These are phyloP conservation scores for Heliconius erato DNA, from an alignment of 2,888 invertebrate genomes.

Conservation along the genomic window DNA sequence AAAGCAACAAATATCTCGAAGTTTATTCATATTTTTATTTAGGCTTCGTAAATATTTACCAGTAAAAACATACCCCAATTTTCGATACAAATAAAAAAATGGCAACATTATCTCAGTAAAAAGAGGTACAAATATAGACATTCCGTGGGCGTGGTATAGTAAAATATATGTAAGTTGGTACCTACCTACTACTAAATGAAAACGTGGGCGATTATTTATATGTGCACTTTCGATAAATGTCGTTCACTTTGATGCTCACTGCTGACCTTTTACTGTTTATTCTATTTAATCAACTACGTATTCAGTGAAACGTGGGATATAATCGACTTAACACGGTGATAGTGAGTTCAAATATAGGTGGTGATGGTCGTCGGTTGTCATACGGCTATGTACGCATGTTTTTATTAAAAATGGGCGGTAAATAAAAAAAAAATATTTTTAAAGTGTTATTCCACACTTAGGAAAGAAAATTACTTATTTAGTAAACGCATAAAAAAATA, in stretches of 20 bases:
- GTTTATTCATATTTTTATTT: background rate
- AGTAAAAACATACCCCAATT: background rate
- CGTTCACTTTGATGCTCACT: background rate
- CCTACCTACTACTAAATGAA: background rate
- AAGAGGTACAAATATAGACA: background rate
- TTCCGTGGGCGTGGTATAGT: background rate
- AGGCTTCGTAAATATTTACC: background rate
- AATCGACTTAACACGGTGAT: too few relatives aligned
- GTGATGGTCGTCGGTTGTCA: too few relatives aligned
- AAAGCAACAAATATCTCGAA: background rate
- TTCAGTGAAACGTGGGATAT: background rate
- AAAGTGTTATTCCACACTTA: too few relatives aligned
- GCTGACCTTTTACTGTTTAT: conserved; percentile 20
- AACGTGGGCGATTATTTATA: conserved; percentile 10
- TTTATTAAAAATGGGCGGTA: background rate
- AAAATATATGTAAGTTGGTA: background rate
- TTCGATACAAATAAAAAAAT: background rate
- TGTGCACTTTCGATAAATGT: conserved; percentile 9
- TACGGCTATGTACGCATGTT: background rate
- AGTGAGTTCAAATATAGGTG: too few relatives aligned
- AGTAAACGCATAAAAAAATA: too few relatives aligned
- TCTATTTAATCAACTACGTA: conserved; percentile 22
- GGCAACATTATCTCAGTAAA: background rate
- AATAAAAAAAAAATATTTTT: too few relatives aligned
- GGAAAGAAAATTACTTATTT: too few relatives aligned